These are phyloP conservation scores for Trematocara nigrifrons DNA, from an alignment of 2,113 vertebrate genomes.

Conservation along the genomic window DNA sequence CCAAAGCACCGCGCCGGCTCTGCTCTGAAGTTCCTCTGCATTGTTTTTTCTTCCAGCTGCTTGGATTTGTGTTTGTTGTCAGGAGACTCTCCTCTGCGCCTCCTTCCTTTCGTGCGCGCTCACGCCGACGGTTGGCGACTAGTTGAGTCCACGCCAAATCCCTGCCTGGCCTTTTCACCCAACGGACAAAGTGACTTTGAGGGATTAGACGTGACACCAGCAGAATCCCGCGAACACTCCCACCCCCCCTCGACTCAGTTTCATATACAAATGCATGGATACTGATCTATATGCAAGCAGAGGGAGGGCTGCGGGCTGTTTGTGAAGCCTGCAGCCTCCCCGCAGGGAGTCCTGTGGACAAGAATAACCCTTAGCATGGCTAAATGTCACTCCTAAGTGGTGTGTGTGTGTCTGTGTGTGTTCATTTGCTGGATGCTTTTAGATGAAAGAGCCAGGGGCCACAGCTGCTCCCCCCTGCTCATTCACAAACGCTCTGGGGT, in stretches of 20 bases:
- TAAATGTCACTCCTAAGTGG: conserved; percentile 39
- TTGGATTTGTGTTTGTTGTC: not conserved
- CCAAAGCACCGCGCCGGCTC: not conserved
- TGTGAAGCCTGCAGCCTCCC: conserved; percentile 31
- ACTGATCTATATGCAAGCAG: not conserved
- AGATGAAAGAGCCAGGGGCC: conserved; percentile 40
- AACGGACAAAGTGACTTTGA: not conserved
- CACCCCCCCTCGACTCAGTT: not conserved
- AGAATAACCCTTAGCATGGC: conserved; percentile 39
- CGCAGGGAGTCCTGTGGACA: conserved; percentile 30
- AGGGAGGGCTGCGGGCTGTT: conserved; percentile 4
- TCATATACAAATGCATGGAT: not conserved
- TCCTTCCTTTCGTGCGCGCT: not conserved
- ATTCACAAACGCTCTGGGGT: not conserved
- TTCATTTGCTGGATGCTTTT: conserved; percentile 43
- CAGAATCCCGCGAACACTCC: not conserved
- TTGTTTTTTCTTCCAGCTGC: not conserved
- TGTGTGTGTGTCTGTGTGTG: not conserved
- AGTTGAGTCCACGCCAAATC: not conserved
- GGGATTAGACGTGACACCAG: not conserved
- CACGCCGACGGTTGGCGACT: not conserved
- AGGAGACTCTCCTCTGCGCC: not conserved
- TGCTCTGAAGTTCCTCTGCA: not conserved
- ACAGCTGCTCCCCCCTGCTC: conserved; percentile 41
- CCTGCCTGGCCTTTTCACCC: not conserved